These are phyloP conservation scores for Odontocerum albicorne DNA, from an alignment of 2,888 invertebrate species.

Conservation along the genomic window DNA sequence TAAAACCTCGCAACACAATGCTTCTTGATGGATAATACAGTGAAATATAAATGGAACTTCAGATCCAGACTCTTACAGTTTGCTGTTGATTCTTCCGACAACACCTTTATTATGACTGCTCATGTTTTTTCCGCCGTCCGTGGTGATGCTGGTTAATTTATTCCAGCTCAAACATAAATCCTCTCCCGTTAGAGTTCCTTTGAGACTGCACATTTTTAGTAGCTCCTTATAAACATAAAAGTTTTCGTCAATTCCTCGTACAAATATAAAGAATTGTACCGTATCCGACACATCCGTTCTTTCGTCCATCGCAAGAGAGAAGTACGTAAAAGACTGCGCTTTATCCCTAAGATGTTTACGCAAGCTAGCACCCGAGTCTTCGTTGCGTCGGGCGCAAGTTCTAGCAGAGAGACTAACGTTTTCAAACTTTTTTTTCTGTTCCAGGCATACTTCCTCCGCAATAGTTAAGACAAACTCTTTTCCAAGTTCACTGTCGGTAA, in stretches of 20 bases:
- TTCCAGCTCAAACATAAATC: too few species aligned
- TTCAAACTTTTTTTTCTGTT: constrained; percentile 35
- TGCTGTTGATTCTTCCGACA: too few species aligned
- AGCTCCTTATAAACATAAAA: too few species aligned
- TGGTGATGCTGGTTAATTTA: too few species aligned
- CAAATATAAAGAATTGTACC: not conserved
- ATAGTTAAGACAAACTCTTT: constrained; percentile 35
- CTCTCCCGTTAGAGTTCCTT: too few species aligned
- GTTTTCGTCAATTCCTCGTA: too few species aligned
- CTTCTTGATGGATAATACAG: constrained; percentile 9
- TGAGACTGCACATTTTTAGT: too few species aligned
- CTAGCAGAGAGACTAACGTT: constrained; percentile 35
- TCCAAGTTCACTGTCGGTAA: constrained; percentile 32
- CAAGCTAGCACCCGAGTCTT: constrained; percentile 35
- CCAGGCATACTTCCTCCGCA: constrained; percentile 34
- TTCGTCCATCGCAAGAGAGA: constrained; percentile 37
- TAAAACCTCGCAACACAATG: too few species aligned
- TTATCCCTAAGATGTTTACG: constrained; percentile 36
- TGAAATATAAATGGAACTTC: constrained; percentile 6
- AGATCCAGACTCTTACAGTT: constrained; percentile 6
- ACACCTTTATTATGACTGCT: constrained; percentile 18
- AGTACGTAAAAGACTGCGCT: constrained; percentile 29
- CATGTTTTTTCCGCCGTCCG: too few species aligned
- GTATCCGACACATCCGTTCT: too few species aligned
- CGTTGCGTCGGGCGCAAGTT: constrained; percentile 34